phyloP scores from a whole-genome alignment of 2,113 vertebrate genomes.

The Cricetomys ansorgei region DNA sequence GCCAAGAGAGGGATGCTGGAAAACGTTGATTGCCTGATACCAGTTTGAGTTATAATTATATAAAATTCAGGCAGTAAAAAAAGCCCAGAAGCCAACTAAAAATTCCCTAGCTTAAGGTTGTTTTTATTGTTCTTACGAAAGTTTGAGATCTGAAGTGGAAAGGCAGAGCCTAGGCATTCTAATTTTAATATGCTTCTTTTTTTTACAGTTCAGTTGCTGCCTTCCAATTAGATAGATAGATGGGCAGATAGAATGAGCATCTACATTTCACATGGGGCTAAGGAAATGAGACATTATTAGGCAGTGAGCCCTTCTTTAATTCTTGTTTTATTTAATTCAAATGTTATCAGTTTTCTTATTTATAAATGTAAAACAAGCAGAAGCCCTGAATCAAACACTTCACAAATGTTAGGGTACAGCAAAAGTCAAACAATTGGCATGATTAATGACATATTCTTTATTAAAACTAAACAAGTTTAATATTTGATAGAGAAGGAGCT shows the following conservation, averaged over 20 bases:
- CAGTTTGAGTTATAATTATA: constrained; percentile 28
- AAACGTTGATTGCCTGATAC: not conserved
- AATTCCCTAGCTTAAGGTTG: not conserved
- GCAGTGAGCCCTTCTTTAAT: not conserved
- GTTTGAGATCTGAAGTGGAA: constrained; percentile 22
- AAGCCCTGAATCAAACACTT: constrained; percentile 12
- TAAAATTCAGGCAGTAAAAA: constrained; percentile 26
- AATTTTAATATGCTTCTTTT: constrained; percentile 38
- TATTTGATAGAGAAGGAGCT: not conserved
- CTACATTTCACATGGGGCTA: not conserved
- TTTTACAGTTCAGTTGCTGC: constrained; percentile 6
- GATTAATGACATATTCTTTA: not conserved
- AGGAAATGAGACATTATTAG: not conserved
- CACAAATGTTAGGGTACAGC: not conserved
- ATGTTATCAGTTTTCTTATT: constrained; percentile 39
- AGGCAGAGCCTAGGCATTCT: constrained; percentile 4
- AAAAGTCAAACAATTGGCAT: not conserved
- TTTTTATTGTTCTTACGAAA: not conserved
- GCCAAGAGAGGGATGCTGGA: not conserved
- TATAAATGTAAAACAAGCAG: constrained; percentile 37
- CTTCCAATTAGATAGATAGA: not conserved
- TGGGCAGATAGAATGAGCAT: not conserved
- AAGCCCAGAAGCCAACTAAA: constrained; percentile 29
- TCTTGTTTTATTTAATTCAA: constrained; percentile 39
- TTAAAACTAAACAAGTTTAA: constrained; percentile 30